Base-by-base conservation (phyloP, 2,113 vertebrate species). In the Crotalus horridus region DNA sequence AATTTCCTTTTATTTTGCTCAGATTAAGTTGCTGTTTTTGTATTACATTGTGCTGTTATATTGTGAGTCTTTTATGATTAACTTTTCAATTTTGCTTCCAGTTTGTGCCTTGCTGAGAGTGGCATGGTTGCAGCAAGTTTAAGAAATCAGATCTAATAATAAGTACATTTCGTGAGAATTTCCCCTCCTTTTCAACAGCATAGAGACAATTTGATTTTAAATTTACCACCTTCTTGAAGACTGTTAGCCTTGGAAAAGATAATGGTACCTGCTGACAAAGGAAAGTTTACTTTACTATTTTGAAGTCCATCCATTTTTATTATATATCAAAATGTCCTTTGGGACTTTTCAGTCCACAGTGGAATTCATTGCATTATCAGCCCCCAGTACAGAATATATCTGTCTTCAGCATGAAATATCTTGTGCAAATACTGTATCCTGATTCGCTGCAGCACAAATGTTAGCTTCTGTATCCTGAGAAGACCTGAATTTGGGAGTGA, bases 361-460 rank as follows among this genome's bases (percentile, higher is more conserved):
- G 96, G 97, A 96, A 95, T 97, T 97, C 95, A 95, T 90, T 96
- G 96, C 96, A 96, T 97, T 97, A 96, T 97, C 95, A 85, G 94
- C 94, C 96, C 96, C 96, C 95, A 90, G 94, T 95, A 96, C 95
- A 97, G 96, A 97, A 95, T 95, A 91, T 96, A 91, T 96, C 97
- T 97, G 95, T 96, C 96, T 96, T 97, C 92, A 96, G 96, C 96
- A 96, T 96, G 96, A 98, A 97, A 98, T 98, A 98, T 98, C 98
- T 97, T 96, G 94, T 96, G 95, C 97, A 98, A 97, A 98, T 97
- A 39, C 39, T 39, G 39, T 39, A 98, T 97, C 97, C 97, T 97
- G 97, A 96, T 97, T 97, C 94, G 96, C 95, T 97, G 96, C 97
- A 97, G 90, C 81, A 96, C 96, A 97, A 96, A 97, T 94, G 96